Evolutionary conservation across 2,888 invertebrate species (phyloP).

Genomic region (Phania funesta): DNA sequence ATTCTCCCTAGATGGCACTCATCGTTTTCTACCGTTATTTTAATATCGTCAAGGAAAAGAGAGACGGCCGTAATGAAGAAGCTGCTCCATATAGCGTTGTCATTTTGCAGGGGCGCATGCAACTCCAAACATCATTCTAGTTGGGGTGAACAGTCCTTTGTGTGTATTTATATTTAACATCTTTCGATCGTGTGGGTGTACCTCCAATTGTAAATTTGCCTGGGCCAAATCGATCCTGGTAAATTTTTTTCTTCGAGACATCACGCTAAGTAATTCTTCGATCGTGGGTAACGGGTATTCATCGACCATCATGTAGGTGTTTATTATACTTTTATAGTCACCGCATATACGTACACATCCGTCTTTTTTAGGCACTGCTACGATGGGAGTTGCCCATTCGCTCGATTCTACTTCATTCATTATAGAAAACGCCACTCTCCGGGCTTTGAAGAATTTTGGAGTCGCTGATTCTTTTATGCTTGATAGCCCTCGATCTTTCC

Average conservation of each 20-base stretch:
- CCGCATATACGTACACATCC: slow-evolving; percentile 68
- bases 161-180: slow-evolving; percentile 75
- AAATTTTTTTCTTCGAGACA: slow-evolving; percentile 67
- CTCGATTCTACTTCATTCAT: slow-evolving; percentile 24
- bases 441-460: slow-evolving; percentile 15
- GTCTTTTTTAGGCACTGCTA: background rate
- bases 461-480: background rate
- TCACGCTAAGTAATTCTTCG: slow-evolving; percentile 68
- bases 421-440: slow-evolving; percentile 2
- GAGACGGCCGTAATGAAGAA: slow-evolving; percentile 70
- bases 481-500: slow-evolving; percentile 6
- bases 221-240: slow-evolving; percentile 71
- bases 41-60: slow-evolving; percentile 68
- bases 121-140: slow-evolving; percentile 73
- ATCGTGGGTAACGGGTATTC: too few relatives aligned
- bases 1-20: slow-evolving; percentile 68
- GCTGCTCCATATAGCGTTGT: slow-evolving; percentile 72
- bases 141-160: slow-evolving; percentile 67
- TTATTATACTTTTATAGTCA: slow-evolving; percentile 65
- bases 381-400: too few relatives aligned
- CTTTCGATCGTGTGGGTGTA: slow-evolving; percentile 59
- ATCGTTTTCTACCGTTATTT: slow-evolving; percentile 68
- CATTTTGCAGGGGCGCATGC: slow-evolving; percentile 73
- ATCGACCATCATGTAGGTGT: slow-evolving; percentile 68
- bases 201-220: slow-evolving; percentile 73